Percentiles rank a stretch among this genome's conserved stretches.
These are phyloP conservation scores for Nycteola revayana DNA, from an alignment of 2,888 invertebrate genomes.

Conservation along the genomic window DNA sequence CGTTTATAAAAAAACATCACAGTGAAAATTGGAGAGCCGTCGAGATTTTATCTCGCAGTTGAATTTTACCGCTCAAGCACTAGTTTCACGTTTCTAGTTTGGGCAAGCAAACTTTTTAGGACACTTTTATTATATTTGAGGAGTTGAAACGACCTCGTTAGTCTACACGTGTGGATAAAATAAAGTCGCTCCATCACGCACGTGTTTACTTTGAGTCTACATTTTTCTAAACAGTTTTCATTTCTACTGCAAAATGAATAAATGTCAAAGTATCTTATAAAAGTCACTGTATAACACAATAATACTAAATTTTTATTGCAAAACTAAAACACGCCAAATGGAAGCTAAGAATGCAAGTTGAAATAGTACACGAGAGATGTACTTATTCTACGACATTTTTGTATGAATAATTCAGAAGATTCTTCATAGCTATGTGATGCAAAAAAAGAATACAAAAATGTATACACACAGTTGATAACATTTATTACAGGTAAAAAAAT, in stretches of 20 bases:
- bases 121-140: constrained; percentile 36
- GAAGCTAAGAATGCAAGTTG: too few relatives aligned
- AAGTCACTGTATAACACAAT: too few relatives aligned
- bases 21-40: constrained; percentile 33
- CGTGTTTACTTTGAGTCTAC: constrained; percentile 6
- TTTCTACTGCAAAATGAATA: too few relatives aligned
- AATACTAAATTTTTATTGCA: too few relatives aligned
- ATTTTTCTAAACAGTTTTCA: too few relatives aligned
- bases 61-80: constrained; percentile 29
- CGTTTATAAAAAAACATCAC: constrained; percentile 39
- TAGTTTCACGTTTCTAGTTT: constrained; percentile 32
- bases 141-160: constrained; percentile 40
- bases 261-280: too few relatives aligned
- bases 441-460: constrained; percentile 22
- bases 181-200: constrained; percentile 24
- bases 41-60: constrained; percentile 29
- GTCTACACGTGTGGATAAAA: constrained; percentile 25
- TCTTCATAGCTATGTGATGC: constrained; percentile 21
- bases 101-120: constrained; percentile 32
- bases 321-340: too few relatives aligned
- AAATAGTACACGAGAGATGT: background rate
- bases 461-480: constrained; percentile 24
- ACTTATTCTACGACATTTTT: background rate
- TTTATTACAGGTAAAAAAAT: constrained; percentile 27
- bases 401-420: constrained; percentile 5